phyloP scores from a whole-genome alignment of 2,113 vertebrate species.

The Clarias batrachus region DNA sequence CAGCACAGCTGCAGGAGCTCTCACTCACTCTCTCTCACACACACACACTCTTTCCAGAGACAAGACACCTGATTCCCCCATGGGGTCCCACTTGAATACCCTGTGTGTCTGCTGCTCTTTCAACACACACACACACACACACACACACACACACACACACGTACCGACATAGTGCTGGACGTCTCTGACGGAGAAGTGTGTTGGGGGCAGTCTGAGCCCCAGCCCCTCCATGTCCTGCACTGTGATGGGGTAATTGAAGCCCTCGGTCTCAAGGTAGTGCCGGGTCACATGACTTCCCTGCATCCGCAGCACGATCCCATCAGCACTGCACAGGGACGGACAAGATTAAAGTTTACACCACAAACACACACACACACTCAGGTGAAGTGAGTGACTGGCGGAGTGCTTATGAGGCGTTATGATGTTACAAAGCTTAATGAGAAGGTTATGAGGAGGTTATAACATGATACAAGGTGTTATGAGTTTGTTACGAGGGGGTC shows the following conservation, averaged over 20 bases:
- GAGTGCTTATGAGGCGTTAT: no score
- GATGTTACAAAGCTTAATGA: no score
- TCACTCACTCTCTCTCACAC: background rate
- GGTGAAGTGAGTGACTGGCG: no score
- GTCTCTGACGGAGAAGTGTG: conserved; percentile 86
- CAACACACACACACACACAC: background rate
- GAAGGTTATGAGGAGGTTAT: no score
- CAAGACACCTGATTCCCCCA: background rate
- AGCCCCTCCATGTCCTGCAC: conserved; percentile 88
- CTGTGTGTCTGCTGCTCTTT: background rate
- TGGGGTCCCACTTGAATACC: background rate
- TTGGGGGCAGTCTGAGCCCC: conserved; percentile 87
- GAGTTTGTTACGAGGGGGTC: no score
- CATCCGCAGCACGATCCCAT: conserved; percentile 88
- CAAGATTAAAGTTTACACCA: background rate
- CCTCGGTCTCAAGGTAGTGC: conserved; percentile 89
- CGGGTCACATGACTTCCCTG: conserved; percentile 88
- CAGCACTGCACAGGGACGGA: conserved; percentile 73
- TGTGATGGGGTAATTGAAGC: conserved; percentile 88
- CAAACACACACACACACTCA: background rate
- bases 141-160: conserved; percentile 48
- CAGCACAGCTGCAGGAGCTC: conserved; percentile 13
- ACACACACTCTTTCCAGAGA: background rate
- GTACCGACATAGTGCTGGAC: conserved; percentile 97
- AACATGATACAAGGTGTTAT: no score